Conservation (phyloP, 2,797 vertebrate species). For the Masticophis lateralis region DNA sequence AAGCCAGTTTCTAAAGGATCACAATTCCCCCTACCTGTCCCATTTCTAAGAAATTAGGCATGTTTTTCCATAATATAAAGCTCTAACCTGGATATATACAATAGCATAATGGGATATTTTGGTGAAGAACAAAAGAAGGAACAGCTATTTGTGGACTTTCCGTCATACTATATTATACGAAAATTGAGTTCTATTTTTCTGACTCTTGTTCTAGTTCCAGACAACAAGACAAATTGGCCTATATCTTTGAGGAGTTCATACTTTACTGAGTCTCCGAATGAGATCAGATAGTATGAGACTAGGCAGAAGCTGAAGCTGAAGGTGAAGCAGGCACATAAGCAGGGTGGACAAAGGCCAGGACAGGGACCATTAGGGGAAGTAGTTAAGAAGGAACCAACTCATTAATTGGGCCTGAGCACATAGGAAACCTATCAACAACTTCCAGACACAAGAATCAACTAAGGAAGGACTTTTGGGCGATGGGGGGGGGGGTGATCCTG, state of each 20-base stretch:
- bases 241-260: background rate
- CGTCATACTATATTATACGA: background rate
- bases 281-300: background rate
- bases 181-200: background rate
- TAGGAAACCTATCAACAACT: background rate
- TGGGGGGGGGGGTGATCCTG: background rate
- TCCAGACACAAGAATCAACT: background rate
- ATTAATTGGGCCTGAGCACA: background rate
- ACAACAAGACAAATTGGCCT: background rate
- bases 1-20: background rate
- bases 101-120: background rate
- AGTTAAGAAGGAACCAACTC: background rate
- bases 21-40: background rate
- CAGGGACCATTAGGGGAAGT: background rate
- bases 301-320: background rate
- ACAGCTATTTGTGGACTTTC: background rate
- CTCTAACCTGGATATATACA: background rate
- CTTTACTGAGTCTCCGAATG: background rate
- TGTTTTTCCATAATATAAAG: background rate
- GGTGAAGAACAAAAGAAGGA: background rate
- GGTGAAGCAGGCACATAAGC: background rate
- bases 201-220: background rate
- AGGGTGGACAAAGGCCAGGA: background rate
- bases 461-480: background rate
- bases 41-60: background rate